Evolutionary conservation across 2,888 invertebrate species (phyloP).

Genomic region (Lepidocyrtinus sp.): DNA sequence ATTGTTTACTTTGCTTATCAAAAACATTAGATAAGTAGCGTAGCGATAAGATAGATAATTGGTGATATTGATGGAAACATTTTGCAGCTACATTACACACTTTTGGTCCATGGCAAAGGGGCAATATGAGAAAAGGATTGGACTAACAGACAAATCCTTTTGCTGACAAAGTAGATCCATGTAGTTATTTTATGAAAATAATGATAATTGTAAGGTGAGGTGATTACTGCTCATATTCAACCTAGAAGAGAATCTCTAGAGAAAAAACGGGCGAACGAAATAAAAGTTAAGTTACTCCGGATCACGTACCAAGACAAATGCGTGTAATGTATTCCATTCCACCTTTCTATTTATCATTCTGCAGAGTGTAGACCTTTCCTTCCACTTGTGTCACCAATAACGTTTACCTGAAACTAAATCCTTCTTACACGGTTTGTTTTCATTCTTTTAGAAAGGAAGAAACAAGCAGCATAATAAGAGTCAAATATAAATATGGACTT

Average conservation of each 20-base stretch:
- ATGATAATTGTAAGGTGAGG: not conserved
- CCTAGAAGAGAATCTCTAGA: no score
- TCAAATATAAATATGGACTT: not conserved
- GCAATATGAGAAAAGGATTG: not conserved
- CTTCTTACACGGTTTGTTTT: not conserved
- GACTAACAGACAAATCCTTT: not conserved
- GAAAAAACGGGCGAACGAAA: no score
- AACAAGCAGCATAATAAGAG: not conserved
- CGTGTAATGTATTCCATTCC: conserved; percentile 6
- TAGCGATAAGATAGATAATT: not conserved
- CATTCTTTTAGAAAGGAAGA: not conserved
- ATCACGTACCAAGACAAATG: conserved; percentile 40
- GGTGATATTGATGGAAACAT: not conserved
- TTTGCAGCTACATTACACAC: not conserved
- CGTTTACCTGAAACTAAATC: not conserved
- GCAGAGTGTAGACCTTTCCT: not conserved
- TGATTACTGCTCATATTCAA: no score
- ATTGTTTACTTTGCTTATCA: not conserved
- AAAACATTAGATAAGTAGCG: not conserved
- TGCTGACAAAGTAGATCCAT: not conserved
- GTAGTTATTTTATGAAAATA: not conserved
- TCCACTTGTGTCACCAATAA: not conserved
- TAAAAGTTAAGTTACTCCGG: conserved; percentile 32
- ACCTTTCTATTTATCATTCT: not conserved
- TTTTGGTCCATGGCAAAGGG: not conserved